Base-by-base conservation (phyloP, 2,888 invertebrate species). In the Schizaphis graminum region DNA sequence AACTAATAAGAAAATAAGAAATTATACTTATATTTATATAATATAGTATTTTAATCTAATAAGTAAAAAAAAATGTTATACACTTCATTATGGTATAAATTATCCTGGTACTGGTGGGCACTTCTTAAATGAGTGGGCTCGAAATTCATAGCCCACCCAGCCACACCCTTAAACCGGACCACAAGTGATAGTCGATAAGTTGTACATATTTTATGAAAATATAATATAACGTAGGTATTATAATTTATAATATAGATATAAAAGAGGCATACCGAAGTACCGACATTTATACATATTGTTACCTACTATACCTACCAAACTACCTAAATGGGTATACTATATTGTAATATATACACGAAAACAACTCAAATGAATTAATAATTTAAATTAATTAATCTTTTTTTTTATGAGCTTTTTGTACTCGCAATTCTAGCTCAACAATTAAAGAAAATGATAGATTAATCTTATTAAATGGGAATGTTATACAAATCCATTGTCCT, bases 141-240 rank as follows among this genome's bases (percentile, higher is more conserved):
- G 87, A 24, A 35, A 49, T 28, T 49, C 87, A 53, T 88, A 4
- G 49, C 49, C 49, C 87, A 26, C 86, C 28, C 28, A n/a, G n/a
- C 87, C 87, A 88, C 87, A 88, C 87, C 87, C 87, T 88, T 88
- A 49, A 53, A n/a, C 49, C 35, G 87, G 87, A 88, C 49, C 21
- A 49, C 53, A 49, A n/a, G 35, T 67, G 67, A 67, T 77, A 77
- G 35, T 77, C 35, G 21, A 77, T 77, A 77, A 21, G 21, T 77
- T 77, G 77, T 77, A 35, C 77, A 21, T 67, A n/a, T 77, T 77
- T 77, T 77, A 77, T 77, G 35, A 77, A 77, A 77, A 77, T 77
- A 53, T 53, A 35, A 53, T 53, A 35, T 21, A 35, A 77, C 35
- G 77, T 77, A 77, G 77, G 77, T 77, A 77, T 77, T 21, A 77